Evolutionary conservation across 23 tunicate genomes (phyloP).

Genomic region (Ascidia mentula): DNA sequence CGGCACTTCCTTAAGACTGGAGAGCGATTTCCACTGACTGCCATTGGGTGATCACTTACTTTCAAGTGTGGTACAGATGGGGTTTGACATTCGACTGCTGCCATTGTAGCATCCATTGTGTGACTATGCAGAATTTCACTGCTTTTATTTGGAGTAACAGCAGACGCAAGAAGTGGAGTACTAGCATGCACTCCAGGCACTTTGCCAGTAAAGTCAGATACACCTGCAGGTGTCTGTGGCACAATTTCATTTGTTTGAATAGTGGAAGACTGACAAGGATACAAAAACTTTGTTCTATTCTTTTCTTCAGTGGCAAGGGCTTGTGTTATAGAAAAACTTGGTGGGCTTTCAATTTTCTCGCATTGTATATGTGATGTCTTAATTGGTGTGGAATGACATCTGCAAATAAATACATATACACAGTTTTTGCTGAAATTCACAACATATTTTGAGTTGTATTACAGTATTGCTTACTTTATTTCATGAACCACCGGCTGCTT

Average conservation of each 20-base stretch:
- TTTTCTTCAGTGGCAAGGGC: neutral
- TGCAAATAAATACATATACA: neutral
- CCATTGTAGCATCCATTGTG: neutral
- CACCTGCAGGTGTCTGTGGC: neutral
- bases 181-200: neutral
- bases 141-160: neutral
- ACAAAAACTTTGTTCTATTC: neutral
- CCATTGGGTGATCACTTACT: neutral
- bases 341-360: neutral
- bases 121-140: neutral
- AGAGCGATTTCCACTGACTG: neutral
- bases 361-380: neutral
- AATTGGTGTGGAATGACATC: too few species aligned
- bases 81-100: too few species aligned
- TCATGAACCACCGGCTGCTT: neutral
- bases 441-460: neutral
- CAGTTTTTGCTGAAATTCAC: neutral
- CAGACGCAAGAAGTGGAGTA: neutral
- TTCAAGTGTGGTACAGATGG: neutral
- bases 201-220: neutral
- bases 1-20: neutral
- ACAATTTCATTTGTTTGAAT: too few species aligned
- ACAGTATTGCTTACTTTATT: neutral
- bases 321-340: neutral
- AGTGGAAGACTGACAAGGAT: neutral